phyloP scores from a whole-genome alignment of 2,113 vertebrate genomes.

The Electrona antarctica region DNA sequence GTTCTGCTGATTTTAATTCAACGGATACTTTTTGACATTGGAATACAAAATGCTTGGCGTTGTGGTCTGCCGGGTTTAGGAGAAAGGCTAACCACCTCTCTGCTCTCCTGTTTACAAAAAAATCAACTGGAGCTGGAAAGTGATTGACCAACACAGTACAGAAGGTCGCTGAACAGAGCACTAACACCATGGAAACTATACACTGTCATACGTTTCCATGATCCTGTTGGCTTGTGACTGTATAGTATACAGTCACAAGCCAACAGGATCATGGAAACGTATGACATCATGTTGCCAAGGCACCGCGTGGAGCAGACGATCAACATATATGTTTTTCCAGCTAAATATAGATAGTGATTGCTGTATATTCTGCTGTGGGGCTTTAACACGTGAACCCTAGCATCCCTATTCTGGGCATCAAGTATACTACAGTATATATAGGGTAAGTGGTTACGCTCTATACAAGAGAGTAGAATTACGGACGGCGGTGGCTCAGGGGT shows the following conservation, averaged over 20 bases:
- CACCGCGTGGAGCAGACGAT: slow-evolving; percentile 26
- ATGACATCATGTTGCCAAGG: neutral
- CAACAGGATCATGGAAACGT: slow-evolving; percentile 47
- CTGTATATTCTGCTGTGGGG: too few relatives aligned
- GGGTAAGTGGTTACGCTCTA: too few relatives aligned
- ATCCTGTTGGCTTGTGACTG: slow-evolving; percentile 9
- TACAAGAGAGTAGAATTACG: neutral
- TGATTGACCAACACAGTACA: neutral
- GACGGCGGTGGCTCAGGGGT: too few relatives aligned
- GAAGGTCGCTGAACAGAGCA: neutral
- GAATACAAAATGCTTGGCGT: too few relatives aligned
- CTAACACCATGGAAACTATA: neutral
- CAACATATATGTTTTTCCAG: slow-evolving; percentile 53
- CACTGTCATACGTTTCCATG: slow-evolving; percentile 49
- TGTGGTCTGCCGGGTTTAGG: neutral
- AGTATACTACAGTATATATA: slow-evolving; percentile 3
- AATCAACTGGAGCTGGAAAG: slow-evolving; percentile 20
- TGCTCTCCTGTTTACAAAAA: neutral
- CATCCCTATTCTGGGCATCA: neutral
- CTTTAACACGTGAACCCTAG: too few relatives aligned
- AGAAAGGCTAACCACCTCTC: neutral
- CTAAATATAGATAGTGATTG: slow-evolving; percentile 23
- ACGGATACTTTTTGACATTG: neutral
- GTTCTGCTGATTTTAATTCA: neutral
- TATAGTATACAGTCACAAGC: slow-evolving; percentile 1